Conservation (phyloP, 2,797 vertebrate genomes). For the Champsocephalus esox region DNA sequence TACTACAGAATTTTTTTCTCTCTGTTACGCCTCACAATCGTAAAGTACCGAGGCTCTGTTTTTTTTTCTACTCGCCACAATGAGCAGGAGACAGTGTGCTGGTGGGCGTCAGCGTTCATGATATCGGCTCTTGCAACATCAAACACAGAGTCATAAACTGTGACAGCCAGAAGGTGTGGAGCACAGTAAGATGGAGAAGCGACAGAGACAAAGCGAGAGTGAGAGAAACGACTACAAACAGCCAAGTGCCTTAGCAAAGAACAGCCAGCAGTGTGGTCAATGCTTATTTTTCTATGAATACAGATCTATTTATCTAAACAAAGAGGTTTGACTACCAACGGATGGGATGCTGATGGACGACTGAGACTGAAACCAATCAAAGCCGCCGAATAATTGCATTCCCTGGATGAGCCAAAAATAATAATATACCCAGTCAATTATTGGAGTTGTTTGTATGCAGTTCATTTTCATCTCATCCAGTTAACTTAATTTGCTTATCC, state of each 20-base stretch:
- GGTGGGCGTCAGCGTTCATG: slow-evolving; percentile 58
- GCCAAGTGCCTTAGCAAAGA: slow-evolving; percentile 88
- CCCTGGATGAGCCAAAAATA: slow-evolving; percentile 82
- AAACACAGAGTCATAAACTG: slow-evolving; percentile 61
- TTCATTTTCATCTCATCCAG: slow-evolving; percentile 74
- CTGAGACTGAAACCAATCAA: slow-evolving; percentile 73
- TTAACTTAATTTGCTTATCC: slow-evolving; percentile 73
- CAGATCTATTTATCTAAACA: slow-evolving; percentile 91
- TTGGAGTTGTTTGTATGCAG: slow-evolving; percentile 77
- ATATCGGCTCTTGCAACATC: slow-evolving; percentile 69
- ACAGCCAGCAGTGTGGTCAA: slow-evolving; percentile 88
- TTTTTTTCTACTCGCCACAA: slow-evolving; percentile 60
- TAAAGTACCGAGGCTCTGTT: slow-evolving; percentile 52
- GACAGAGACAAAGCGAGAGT: slow-evolving; percentile 43
- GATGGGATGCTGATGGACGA: slow-evolving; percentile 72
- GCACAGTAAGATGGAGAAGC: slow-evolving; percentile 37
- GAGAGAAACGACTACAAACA: slow-evolving; percentile 63
- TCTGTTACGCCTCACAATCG: slow-evolving; percentile 48
- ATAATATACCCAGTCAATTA: slow-evolving; percentile 68
- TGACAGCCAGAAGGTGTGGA: slow-evolving; percentile 47
- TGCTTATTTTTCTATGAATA: slow-evolving; percentile 89
- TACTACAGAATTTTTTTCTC: slow-evolving; percentile 47
- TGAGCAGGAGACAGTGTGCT: slow-evolving; percentile 43
- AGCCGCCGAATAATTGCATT: slow-evolving; percentile 72
- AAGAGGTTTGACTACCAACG: slow-evolving; percentile 83